Conservation (phyloP, 1,140 invertebrate genomes). For the Dreissena polymorpha region DNA sequence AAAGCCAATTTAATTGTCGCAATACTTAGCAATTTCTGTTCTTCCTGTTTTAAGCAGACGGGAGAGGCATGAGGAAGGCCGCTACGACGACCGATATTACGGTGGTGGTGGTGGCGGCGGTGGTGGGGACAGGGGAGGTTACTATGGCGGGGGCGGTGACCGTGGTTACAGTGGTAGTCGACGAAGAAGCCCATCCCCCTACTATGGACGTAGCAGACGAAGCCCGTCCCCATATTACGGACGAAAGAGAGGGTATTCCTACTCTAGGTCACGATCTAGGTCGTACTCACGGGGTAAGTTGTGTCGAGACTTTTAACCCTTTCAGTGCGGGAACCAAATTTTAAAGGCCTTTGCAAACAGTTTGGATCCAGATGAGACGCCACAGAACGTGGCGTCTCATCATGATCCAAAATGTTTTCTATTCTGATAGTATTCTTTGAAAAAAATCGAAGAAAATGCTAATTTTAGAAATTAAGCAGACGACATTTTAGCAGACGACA, state of each 20-base stretch:
- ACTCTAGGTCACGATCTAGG: conserved; percentile 87
- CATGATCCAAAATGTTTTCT: too few species aligned
- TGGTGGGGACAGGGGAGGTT: conserved; percentile 56
- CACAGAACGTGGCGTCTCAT: too few species aligned
- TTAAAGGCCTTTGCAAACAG: too few species aligned
- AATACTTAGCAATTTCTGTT: too few species aligned
- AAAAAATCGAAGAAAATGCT: too few species aligned
- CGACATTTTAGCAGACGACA: too few species aligned
- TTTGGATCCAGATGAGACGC: too few species aligned
- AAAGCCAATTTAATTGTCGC: too few species aligned
- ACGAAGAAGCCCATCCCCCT: background rate
- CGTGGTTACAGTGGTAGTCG: conserved; percentile 51
- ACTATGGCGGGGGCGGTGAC: conserved; percentile 55
- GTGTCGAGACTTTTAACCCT: background rate
- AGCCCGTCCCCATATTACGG: conserved; percentile 85
- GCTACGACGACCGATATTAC: conserved; percentile 3
- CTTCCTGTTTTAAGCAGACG: conserved; percentile 4
- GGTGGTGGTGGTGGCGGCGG: conserved; percentile 66
- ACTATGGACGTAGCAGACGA: conserved; percentile 75
- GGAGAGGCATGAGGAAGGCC: conserved; percentile 1
- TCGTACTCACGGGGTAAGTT: conserved; percentile 92
- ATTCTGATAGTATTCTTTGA: too few species aligned
- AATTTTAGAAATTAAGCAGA: too few species aligned
- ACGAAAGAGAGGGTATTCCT: conserved; percentile 83
- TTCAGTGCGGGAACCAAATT: too few species aligned